phyloP scores from a whole-genome alignment of 2,797 vertebrate genomes.

The Xenentodon cancila region DNA sequence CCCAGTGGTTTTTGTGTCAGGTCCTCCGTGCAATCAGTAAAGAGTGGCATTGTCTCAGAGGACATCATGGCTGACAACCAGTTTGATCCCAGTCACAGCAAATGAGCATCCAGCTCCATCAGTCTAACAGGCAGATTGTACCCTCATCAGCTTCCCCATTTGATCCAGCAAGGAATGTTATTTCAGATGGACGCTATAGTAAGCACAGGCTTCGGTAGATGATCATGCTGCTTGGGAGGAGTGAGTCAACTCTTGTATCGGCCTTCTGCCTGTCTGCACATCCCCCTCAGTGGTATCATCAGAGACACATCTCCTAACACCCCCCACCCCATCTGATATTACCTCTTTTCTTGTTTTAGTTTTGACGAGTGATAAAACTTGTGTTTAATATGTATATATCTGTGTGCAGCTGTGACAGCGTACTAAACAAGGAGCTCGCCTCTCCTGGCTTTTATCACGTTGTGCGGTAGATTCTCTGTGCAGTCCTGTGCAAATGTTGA shows the following conservation, averaged over 20 bases:
- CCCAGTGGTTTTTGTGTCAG: conserved; percentile 21
- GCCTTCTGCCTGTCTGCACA: conserved; percentile 76
- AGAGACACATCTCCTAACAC: conserved; percentile 44
- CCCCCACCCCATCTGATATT: conserved; percentile 55
- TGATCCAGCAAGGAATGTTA: conserved; percentile 31
- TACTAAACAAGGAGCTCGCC: conserved; percentile 27
- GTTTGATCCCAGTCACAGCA: conserved; percentile 43
- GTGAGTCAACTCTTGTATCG: conserved; percentile 77
- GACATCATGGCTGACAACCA: conserved; percentile 41
- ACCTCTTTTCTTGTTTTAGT: conserved; percentile 34
- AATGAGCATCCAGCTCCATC: conserved; percentile 44
- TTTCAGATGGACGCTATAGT: conserved; percentile 66
- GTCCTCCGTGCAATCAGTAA: conserved; percentile 27
- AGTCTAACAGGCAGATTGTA: conserved; percentile 39
- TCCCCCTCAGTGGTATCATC: conserved; percentile 70
- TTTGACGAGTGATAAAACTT: conserved; percentile 27
- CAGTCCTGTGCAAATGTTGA: conserved; percentile 9
- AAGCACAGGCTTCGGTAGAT: conserved; percentile 54
- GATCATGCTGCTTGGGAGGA: conserved; percentile 58
- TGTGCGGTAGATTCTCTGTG: conserved; percentile 7
- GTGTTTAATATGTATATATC: conserved; percentile 28
- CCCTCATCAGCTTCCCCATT: conserved; percentile 22
- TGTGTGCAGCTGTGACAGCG: conserved; percentile 25
- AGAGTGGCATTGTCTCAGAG: conserved; percentile 29
- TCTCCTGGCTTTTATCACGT: conserved; percentile 15